Base-by-base conservation (phyloP, 1,140 invertebrate species). In the Aricia agestis region DNA sequence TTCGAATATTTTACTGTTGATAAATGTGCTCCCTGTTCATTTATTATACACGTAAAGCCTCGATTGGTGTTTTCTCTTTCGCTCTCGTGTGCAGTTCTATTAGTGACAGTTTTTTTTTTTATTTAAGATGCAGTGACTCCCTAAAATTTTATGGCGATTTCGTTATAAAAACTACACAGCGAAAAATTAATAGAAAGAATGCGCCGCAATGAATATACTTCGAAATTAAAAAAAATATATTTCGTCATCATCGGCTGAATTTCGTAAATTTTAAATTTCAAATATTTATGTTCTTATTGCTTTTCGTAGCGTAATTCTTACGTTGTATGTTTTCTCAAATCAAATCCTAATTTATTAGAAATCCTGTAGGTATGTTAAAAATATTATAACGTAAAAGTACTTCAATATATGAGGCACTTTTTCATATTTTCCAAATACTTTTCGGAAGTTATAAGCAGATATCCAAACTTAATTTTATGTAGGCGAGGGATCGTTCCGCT, bases 41-140 rank as follows among this genome's bases (percentile, higher is more conserved):
- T 59, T 59, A 59, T 59, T 59, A 59, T 19, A 59, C 58, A 18
- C n/a, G n/a, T 63, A 17, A 63, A 63, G 59, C 59, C 59, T 63
- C 6, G 17, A 52, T 52, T 52, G 45, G 45, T 52, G 45, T 52
- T 52, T 1, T 42, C 41, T 42, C 41, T 42, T 42, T 42, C 41
- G 41, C 41, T 42, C 11, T 11, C 41, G 41, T n/a, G n/a, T n/a
- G n/a, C n/a, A n/a, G n/a, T 42, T 42, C 11, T 52, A 10, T 52
- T 4, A 2, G 45, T 52, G 10, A 15, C 45, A 1, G 42, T 45
- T 6, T 45, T 45, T 45, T 45, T 45, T 45, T 45, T 45, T 45
- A 1, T 45, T 45, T 45, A 45, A 4, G 11, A 5, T 45, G 1
- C 7, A 32, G 32, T 32, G 32, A 32, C 32, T 6, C 32, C 6